Evolutionary conservation across 2,888 invertebrate species (phyloP).

Genomic region (Anoplius nigerrimus): DNA sequence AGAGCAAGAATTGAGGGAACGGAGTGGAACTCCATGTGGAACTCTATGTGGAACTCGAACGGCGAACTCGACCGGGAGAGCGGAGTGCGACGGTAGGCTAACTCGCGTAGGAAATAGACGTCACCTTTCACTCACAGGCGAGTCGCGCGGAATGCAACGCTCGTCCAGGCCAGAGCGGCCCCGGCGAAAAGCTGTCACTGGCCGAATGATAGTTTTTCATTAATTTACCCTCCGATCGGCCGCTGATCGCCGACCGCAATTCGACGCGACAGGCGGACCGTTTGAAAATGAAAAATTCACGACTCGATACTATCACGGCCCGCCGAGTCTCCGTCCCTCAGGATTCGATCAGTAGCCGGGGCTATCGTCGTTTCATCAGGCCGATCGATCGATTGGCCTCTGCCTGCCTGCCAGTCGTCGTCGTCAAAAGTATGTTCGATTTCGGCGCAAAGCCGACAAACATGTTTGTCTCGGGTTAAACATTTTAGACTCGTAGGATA

Average conservation of each 20-base stretch:
- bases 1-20: too few relatives aligned
- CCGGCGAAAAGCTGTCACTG: neutral
- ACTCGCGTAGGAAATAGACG: too few relatives aligned
- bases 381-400: neutral
- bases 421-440: conserved; percentile 1
- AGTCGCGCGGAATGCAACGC: too few relatives aligned
- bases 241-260: conserved; percentile 28
- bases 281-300: conserved; percentile 34
- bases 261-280: conserved; percentile 14
- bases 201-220: conserved; percentile 17
- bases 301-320: conserved; percentile 12
- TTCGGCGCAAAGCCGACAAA: neutral
- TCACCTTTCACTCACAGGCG: too few relatives aligned
- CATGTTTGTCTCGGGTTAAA: too few relatives aligned
- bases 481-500: too few relatives aligned
- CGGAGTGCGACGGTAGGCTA: too few relatives aligned
- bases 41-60: too few relatives aligned
- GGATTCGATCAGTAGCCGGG: conserved; percentile 20
- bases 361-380: conserved; percentile 25
- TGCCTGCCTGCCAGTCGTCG: neutral
- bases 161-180: too few relatives aligned
- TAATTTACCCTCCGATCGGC: conserved; percentile 29
- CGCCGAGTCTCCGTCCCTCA: conserved; percentile 14
- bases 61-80: neutral
- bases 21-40: too few relatives aligned